A percentile compares a stretch with the other conserved stretches of the same genome.
Conservation (phyloP, 2,888 invertebrate species). For the Agrilus mali region DNA sequence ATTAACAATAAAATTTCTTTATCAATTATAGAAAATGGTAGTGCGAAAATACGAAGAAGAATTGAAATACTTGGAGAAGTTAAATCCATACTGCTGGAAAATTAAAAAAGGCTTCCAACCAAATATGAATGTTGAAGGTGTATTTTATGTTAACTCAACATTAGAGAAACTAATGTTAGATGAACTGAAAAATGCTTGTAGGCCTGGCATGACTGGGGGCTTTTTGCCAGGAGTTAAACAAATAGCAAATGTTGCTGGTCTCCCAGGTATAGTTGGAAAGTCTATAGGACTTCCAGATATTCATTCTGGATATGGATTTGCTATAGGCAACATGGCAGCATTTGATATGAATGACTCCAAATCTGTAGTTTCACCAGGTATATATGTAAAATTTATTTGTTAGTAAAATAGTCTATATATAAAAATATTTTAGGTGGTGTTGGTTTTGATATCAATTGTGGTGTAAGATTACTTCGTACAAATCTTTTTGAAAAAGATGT, state of each 20-base stretch:
- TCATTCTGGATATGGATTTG: slow-evolving; percentile 98
- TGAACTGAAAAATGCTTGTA: slow-evolving; percentile 81
- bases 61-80: slow-evolving; percentile 80
- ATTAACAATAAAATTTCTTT: not conserved
- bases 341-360: slow-evolving; percentile 88
- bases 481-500: slow-evolving; percentile 92
- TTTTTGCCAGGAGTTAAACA: slow-evolving; percentile 98
- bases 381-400: not conserved
- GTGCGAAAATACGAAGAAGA: slow-evolving; percentile 88
- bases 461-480: slow-evolving; percentile 87
- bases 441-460: slow-evolving; percentile 99
- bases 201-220: slow-evolving; percentile 84
- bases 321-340: slow-evolving; percentile 99
- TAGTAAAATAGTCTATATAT: not conserved
- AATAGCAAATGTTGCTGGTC: slow-evolving; percentile 96
- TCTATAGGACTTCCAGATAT: slow-evolving; percentile 95
- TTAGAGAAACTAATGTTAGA: slow-evolving; percentile 96
- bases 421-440: slow-evolving; percentile 56
- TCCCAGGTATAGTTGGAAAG: slow-evolving; percentile 90
- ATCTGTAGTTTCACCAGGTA: slow-evolving; percentile 85
- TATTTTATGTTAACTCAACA: slow-evolving; percentile 88
- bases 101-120: slow-evolving; percentile 99
- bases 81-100: slow-evolving; percentile 73
- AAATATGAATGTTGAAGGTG: slow-evolving; percentile 98
- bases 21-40: slow-evolving; percentile 51